These are phyloP conservation scores for Actinemys pallida DNA, from an alignment of 2,113 vertebrate genomes.

Conservation along the genomic window DNA sequence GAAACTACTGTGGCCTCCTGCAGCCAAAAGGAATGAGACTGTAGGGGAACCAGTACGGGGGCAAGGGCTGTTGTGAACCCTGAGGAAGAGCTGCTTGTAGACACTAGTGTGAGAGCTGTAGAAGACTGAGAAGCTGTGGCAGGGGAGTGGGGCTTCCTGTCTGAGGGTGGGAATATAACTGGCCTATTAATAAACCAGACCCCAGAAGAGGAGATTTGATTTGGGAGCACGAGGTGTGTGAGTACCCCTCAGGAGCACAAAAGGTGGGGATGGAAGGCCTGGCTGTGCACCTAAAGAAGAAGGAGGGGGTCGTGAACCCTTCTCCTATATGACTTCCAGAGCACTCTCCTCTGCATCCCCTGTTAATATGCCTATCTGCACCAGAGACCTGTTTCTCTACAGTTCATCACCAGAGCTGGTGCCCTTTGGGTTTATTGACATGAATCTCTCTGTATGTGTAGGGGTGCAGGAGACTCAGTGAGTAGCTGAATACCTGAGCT, in stretches of 20 bases:
- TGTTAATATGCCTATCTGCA: background rate
- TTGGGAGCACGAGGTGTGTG: background rate
- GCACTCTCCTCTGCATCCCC: background rate
- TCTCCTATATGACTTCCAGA: background rate
- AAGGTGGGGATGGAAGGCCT: background rate
- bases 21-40: background rate
- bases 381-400: background rate
- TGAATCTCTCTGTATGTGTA: background rate
- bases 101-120: background rate
- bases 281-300: background rate
- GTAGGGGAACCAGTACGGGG: background rate
- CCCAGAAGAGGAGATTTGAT: background rate
- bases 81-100: background rate
- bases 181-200: background rate
- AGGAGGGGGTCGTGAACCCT: background rate
- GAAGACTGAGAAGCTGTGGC: rapidly evolving
- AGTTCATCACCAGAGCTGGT: background rate
- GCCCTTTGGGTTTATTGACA: background rate
- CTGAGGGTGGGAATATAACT: background rate
- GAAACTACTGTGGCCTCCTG: background rate
- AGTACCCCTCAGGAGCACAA: background rate
- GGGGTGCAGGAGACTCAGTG: too few relatives aligned
- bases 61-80: background rate
- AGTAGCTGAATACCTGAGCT: background rate
- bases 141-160: background rate